A percentile compares a stretch with the other conserved stretches of the same genome.
Conservation (phyloP, 2,888 invertebrate species). For the Chorisops tibialis region DNA sequence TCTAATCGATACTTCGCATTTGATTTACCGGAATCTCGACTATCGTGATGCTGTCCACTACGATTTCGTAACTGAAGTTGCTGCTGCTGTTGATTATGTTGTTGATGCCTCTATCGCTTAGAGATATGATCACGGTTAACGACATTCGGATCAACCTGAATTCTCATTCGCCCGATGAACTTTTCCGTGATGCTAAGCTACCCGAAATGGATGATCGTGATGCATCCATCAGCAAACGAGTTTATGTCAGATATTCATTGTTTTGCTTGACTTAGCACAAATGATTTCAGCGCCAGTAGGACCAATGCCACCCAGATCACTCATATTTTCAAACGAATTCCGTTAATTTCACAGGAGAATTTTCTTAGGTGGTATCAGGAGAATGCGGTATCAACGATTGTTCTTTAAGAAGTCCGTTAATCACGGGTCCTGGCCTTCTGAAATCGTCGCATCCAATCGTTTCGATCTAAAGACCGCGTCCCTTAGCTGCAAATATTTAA, state of each 20-base stretch:
- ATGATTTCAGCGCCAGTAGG: constrained; percentile 51
- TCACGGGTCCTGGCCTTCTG: too few species aligned
- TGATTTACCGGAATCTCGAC: constrained; percentile 51
- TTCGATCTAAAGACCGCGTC: too few species aligned
- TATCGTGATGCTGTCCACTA: constrained; percentile 43
- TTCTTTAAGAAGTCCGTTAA: too few species aligned
- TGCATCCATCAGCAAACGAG: constrained; percentile 54
- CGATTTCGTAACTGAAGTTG: constrained; percentile 41
- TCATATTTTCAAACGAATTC: constrained; percentile 50
- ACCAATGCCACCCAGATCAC: constrained; percentile 51
- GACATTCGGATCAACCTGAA: constrained; percentile 59
- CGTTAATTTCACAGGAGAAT: constrained; percentile 51
- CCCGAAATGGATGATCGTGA: constrained; percentile 82
- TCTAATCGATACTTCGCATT: constrained; percentile 41
- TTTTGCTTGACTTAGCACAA: constrained; percentile 54
- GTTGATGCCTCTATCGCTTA: constrained; percentile 47
- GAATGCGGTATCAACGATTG: constrained; percentile 66
- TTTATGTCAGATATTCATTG: constrained; percentile 54
- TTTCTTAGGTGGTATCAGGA: constrained; percentile 67
- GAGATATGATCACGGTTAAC: constrained; percentile 40
- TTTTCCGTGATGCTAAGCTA: constrained; percentile 70
- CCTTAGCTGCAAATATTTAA: too few species aligned
- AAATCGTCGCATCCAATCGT: too few species aligned
- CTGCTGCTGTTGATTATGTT: constrained; percentile 47
- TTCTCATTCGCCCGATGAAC: constrained; percentile 83